These are phyloP conservation scores for Actenoides hombroni DNA, from an alignment of 2,113 vertebrate genomes.

Conservation along the genomic window DNA sequence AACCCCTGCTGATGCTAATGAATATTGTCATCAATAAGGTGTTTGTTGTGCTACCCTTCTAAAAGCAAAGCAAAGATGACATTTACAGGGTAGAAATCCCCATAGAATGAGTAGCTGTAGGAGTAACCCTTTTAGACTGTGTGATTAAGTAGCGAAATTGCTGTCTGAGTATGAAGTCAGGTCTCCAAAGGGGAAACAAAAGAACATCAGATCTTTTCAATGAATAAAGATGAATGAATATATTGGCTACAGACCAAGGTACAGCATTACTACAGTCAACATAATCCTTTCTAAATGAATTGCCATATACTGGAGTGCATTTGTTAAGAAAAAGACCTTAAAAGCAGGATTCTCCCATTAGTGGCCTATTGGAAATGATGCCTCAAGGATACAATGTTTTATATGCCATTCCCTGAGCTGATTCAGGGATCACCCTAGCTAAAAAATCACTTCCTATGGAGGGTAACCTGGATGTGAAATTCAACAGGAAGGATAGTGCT, in stretches of 20 bases:
- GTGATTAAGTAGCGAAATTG: conserved; percentile 24
- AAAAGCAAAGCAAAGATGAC: conserved; percentile 29
- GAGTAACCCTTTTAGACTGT: not conserved
- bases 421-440: not conserved
- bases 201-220: conserved; percentile 48
- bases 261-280: not conserved
- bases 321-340: conserved; percentile 11
- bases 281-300: conserved; percentile 49
- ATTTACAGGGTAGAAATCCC: conserved; percentile 16
- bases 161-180: conserved; percentile 10
- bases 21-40: not conserved
- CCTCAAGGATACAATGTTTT: not conserved
- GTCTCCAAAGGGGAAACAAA: conserved; percentile 31
- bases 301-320: not conserved
- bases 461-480: not conserved
- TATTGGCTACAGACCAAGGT: conserved; percentile 23
- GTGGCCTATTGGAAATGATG: not conserved
- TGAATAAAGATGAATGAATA: conserved; percentile 58
- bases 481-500: not conserved
- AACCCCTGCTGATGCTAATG: not conserved
- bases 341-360: conserved; percentile 13
- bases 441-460: conserved; percentile 14
- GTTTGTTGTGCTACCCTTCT: not conserved
- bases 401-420: not conserved
- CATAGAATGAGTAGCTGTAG: not conserved